Evolutionary conservation across 2,888 invertebrate genomes (phyloP).

Genomic region (Mythimna loreyi): DNA sequence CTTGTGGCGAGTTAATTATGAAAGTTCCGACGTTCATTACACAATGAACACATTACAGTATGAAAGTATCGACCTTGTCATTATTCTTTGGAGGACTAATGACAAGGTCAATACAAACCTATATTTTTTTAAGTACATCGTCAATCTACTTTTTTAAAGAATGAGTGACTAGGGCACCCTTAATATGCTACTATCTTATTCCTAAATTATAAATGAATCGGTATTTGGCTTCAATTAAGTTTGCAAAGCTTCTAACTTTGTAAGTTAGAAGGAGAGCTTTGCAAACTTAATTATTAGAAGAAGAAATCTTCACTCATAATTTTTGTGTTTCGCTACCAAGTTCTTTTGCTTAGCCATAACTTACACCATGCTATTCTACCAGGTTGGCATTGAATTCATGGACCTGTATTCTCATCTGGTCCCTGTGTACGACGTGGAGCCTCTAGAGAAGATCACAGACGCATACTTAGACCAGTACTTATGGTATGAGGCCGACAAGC

Average conservation of each 20-base stretch:
- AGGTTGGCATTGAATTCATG: slow-evolving; percentile 99
- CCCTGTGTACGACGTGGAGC: slow-evolving; percentile 99
- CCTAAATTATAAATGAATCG: not conserved
- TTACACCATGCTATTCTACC: slow-evolving; percentile 8
- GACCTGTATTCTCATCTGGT: slow-evolving; percentile 99
- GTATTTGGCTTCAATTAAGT: not conserved
- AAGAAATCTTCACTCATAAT: no score
- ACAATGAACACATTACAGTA: no score
- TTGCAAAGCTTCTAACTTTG: not conserved
- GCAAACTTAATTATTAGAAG: no score
- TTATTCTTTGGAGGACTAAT: no score
- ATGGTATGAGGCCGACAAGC: slow-evolving; percentile 99
- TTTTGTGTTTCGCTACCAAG: no score
- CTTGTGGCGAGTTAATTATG: no score
- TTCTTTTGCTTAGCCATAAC: not conserved
- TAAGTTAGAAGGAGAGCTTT: no score
- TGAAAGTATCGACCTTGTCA: no score
- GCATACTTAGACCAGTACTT: slow-evolving; percentile 99
- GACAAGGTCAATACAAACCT: no score
- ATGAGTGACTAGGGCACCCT: no score
- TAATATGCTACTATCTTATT: not conserved
- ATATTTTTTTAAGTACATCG: no score
- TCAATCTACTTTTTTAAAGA: not conserved
- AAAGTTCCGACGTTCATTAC: no score
- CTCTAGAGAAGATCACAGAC: slow-evolving; percentile 99